phyloP scores from a whole-genome alignment of 2,797 vertebrate genomes.

The Esox masquinongy region DNA sequence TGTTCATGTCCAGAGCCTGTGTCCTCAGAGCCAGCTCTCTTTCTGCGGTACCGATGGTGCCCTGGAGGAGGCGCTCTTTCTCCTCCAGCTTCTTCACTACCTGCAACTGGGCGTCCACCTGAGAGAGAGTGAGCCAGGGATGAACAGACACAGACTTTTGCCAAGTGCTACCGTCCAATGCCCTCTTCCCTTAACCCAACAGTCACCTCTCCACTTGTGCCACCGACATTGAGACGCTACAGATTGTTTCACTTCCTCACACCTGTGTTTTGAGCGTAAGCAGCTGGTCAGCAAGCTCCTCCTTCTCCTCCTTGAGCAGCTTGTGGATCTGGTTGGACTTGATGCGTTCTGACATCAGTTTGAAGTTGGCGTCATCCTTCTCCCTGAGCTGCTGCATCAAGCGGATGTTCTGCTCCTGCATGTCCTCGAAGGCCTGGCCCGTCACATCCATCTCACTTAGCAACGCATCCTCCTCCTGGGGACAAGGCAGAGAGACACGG shows the following conservation, averaged over 20 bases:
- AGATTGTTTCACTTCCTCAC: background rate
- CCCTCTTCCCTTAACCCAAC: background rate
- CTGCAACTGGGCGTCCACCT: slow-evolving; percentile 96
- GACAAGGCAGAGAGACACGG: background rate
- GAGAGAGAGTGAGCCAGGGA: slow-evolving; percentile 6
- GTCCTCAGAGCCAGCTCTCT: slow-evolving; percentile 89
- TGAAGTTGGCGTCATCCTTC: slow-evolving; percentile 91
- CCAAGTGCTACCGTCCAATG: background rate
- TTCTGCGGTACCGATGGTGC: slow-evolving; percentile 92
- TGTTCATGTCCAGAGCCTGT: slow-evolving; percentile 96
- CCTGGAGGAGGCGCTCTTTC: slow-evolving; percentile 95
- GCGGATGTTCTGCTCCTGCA: slow-evolving; percentile 89
- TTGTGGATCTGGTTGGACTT: slow-evolving; percentile 92
- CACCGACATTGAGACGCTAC: background rate
- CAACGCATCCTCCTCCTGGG: slow-evolving; percentile 84
- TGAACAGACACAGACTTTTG: background rate
- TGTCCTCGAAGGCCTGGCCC: slow-evolving; percentile 88
- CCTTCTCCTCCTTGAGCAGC: slow-evolving; percentile 88
- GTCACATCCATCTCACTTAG: slow-evolving; percentile 90
- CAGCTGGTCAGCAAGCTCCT: slow-evolving; percentile 84
- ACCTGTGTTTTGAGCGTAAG: slow-evolving; percentile 89
- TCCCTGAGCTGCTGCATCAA: slow-evolving; percentile 87
- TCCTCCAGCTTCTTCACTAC: slow-evolving; percentile 96
- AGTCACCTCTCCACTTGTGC: background rate
- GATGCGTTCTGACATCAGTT: slow-evolving; percentile 88